Evolutionary conservation across 2,113 vertebrate genomes (phyloP).

Genomic region (Kobus ellipsiprymnus): DNA sequence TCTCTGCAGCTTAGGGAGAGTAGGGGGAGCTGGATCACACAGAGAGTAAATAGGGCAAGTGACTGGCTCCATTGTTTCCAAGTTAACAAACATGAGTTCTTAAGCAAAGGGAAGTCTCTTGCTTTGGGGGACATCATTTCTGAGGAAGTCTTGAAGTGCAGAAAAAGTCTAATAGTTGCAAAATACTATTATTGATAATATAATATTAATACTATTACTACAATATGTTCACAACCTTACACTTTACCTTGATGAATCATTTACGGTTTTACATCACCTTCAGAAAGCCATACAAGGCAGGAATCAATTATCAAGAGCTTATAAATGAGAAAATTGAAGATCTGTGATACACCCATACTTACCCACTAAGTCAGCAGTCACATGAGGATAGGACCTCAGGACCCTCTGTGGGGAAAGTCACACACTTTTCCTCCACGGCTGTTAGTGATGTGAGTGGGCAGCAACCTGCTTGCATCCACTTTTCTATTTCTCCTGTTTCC

Average conservation of each 20-base stretch:
- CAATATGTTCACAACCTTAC: rapidly evolving
- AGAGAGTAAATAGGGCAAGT: background rate
- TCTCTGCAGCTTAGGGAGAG: background rate
- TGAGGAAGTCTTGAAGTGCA: background rate
- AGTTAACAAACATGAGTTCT: background rate
- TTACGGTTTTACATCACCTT: too few species aligned
- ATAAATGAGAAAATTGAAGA: background rate
- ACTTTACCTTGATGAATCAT: background rate
- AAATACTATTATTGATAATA: background rate
- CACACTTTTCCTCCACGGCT: rapidly evolving
- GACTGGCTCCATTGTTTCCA: background rate
- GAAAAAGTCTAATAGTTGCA: rapidly evolving
- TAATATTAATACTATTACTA: background rate
- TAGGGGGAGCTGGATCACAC: background rate
- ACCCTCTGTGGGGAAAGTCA: background rate
- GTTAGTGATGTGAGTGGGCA: background rate
- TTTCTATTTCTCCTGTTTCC: background rate
- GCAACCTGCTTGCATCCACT: background rate
- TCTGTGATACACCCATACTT: rapidly evolving
- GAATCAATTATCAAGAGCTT: background rate
- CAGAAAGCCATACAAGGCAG: background rate
- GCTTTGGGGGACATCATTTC: background rate
- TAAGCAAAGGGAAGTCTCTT: background rate
- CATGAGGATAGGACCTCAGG: background rate
- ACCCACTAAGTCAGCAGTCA: rapidly evolving